phyloP scores from a whole-genome alignment of 2,113 vertebrate genomes.

The Excalfactoria chinensis region DNA sequence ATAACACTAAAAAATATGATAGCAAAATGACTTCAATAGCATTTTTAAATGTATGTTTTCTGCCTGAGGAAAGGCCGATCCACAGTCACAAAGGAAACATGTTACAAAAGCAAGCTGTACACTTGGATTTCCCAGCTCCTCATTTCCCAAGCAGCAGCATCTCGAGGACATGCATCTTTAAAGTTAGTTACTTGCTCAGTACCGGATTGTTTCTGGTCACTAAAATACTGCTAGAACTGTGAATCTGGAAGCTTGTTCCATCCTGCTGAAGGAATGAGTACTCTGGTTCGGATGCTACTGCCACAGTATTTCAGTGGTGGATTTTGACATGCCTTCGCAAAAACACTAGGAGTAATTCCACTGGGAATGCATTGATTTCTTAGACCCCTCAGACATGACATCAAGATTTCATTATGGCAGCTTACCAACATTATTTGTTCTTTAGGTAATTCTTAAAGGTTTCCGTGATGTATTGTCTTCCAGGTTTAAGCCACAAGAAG shows the following conservation, averaged over 20 bases:
- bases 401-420: not conserved
- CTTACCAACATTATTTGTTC: slow-evolving; percentile 14
- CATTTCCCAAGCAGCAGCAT: rapidly evolving
- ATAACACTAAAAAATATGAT: not conserved
- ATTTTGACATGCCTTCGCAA: not conserved
- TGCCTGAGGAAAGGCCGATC: not conserved
- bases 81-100: not conserved
- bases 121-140: not conserved
- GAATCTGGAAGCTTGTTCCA: not conserved
- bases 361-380: not conserved
- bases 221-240: not conserved
- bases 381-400: slow-evolving; percentile 2
- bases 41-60: not conserved
- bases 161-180: not conserved
- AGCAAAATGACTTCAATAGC: not conserved
- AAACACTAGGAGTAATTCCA: not conserved
- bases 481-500: slow-evolving; percentile 43
- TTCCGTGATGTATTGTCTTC: slow-evolving; percentile 38
- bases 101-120: not conserved
- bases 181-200: not conserved
- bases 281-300: not conserved
- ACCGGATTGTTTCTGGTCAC: not conserved
- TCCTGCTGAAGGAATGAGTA: not conserved
- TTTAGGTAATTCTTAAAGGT: slow-evolving; percentile 33
- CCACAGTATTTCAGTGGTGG: not conserved